Conservation (phyloP, 2,888 invertebrate species). For the Nesidiocoris tenuis region DNA sequence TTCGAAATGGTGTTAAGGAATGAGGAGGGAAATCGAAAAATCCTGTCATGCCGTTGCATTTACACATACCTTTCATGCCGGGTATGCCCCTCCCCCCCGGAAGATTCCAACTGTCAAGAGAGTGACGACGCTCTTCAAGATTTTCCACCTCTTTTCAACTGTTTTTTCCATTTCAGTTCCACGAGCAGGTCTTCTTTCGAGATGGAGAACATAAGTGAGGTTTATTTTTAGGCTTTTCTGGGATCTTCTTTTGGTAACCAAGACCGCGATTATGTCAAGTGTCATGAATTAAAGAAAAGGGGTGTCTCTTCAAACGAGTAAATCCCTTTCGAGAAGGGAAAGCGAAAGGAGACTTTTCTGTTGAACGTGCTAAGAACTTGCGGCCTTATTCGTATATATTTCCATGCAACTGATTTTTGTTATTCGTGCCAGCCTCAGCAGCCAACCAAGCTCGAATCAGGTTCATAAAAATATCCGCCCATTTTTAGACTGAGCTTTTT, state of each 20-base stretch:
- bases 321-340: constrained; percentile 24
- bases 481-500: too few relatives aligned
- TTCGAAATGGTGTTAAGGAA: too few relatives aligned
- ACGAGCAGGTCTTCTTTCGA: background rate
- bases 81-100: background rate
- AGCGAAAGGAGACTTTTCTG: background rate
- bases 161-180: background rate
- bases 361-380: background rate
- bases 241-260: constrained; percentile 1
- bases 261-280: constrained; percentile 32
- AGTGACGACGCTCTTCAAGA: background rate
- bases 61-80: constrained; percentile 3
- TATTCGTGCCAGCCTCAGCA: background rate
- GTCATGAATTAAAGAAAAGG: constrained; percentile 31
- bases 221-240: constrained; percentile 29
- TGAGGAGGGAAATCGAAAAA: too few relatives aligned
- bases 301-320: constrained; percentile 14
- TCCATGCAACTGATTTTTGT: background rate
- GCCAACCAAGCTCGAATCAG: too few relatives aligned
- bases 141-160: background rate
- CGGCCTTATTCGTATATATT: background rate
- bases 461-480: too few relatives aligned
- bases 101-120: background rate
- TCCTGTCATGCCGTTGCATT: too few relatives aligned
- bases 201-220: background rate